These are phyloP conservation scores for Chinchilla lanigera DNA, from an alignment of 2,113 vertebrate species.

Conservation along the genomic window DNA sequence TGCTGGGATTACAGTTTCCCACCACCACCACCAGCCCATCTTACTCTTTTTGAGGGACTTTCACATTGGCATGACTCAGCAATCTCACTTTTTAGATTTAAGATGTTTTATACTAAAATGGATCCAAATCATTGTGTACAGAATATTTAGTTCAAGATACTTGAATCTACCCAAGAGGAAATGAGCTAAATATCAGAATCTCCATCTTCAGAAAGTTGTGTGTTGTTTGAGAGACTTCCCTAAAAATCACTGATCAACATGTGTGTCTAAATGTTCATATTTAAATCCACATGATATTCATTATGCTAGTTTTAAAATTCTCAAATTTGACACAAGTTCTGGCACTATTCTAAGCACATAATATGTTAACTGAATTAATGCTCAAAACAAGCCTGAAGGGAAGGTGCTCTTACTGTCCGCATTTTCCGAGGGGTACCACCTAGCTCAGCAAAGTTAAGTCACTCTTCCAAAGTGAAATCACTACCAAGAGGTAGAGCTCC, in stretches of 20 bases:
- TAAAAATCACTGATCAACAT: not conserved
- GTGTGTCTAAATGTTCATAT: not conserved
- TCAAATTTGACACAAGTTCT: conserved; percentile 4
- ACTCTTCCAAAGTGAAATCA: not conserved
- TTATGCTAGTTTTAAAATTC: conserved; percentile 17
- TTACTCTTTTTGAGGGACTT: not conserved
- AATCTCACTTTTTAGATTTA: not conserved
- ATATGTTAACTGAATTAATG: not conserved
- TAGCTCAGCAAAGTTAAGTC: not conserved
- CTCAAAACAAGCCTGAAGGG: not conserved
- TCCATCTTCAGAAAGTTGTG: conserved; percentile 1
- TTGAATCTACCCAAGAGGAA: not conserved
- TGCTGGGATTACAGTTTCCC: not conserved
- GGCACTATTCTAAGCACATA: not conserved
- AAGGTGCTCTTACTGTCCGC: not conserved
- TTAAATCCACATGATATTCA: not conserved
- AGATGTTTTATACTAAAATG: not conserved
- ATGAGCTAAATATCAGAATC: not conserved
- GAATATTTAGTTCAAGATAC: not conserved
- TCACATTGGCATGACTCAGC: not conserved
- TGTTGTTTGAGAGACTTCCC: not conserved
- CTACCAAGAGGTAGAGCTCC: not conserved
- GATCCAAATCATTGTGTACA: not conserved
- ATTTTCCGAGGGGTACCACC: not conserved
- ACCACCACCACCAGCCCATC: not conserved